These are phyloP conservation scores for Rallus crepitans DNA, from an alignment of 2,797 vertebrate genomes.

Conservation along the genomic window DNA sequence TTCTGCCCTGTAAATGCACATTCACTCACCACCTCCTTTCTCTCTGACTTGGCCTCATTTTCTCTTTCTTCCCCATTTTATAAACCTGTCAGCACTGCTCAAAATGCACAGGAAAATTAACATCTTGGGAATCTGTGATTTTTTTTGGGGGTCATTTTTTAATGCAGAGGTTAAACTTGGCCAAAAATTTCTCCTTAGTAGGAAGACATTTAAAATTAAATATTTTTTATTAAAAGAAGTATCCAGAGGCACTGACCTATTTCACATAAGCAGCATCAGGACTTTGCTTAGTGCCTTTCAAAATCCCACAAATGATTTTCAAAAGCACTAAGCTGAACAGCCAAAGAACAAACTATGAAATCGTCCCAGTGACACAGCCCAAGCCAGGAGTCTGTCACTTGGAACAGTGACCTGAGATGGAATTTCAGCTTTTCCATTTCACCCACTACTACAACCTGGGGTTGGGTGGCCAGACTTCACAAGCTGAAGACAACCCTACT, in stretches of 20 bases:
- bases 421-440: neutral
- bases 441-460: neutral
- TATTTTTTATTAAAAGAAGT: neutral
- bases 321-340: neutral
- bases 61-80: neutral
- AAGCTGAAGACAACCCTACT: neutral
- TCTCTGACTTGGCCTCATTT: rapidly evolving
- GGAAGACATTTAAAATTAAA: neutral
- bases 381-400: neutral
- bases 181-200: neutral
- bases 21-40: neutral
- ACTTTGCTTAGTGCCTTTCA: neutral
- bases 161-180: neutral
- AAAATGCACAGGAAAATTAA: neutral
- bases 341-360: neutral
- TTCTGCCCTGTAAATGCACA: neutral
- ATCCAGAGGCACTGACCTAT: neutral
- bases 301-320: neutral
- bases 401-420: neutral
- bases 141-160: neutral
- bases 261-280: neutral
- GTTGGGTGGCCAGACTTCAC: neutral
- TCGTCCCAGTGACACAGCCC: neutral
- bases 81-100: neutral
- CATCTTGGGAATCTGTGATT: neutral